phyloP scores from a whole-genome alignment of 2,888 invertebrate genomes.

The Meganola albula region DNA sequence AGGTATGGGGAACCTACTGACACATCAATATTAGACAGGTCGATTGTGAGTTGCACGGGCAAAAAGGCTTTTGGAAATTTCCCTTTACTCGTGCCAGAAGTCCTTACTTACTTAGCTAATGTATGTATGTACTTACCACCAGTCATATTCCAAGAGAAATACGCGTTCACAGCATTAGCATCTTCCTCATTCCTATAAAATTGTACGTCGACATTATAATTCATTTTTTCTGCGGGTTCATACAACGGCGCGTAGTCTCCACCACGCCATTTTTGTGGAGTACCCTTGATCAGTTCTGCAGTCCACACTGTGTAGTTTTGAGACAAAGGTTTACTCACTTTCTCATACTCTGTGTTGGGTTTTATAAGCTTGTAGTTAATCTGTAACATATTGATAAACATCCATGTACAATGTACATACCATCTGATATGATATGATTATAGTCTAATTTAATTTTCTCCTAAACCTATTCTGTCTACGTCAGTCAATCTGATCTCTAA shows the following conservation, averaged over 20 bases:
- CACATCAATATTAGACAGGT: no score
- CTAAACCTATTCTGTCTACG: no score
- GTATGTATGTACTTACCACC: slow-evolving; percentile 42
- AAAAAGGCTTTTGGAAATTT: no score
- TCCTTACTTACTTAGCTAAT: no score
- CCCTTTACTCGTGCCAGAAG: no score
- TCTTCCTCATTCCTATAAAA: slow-evolving; percentile 1
- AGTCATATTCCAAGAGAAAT: slow-evolving; percentile 30
- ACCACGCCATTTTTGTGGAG: slow-evolving; percentile 14
- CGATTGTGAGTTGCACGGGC: no score
- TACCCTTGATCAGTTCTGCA: slow-evolving; percentile 16
- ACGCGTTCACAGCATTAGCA: slow-evolving; percentile 4
- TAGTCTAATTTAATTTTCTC: no score
- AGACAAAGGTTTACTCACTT: slow-evolving; percentile 6
- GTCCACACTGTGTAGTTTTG: slow-evolving; percentile 28
- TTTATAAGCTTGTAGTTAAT: slow-evolving; percentile 17
- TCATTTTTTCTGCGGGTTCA: slow-evolving; percentile 10
- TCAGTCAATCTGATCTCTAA: no score
- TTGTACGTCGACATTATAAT: slow-evolving; percentile 21
- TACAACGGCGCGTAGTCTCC: slow-evolving; percentile 12
- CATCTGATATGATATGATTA: no score
- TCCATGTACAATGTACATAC: no score
- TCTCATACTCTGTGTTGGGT: slow-evolving; percentile 13
- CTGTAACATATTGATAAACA: no score
- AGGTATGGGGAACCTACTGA: no score